Base-by-base conservation (phyloP, 2,888 invertebrate genomes). In the Tenthredo livida region DNA sequence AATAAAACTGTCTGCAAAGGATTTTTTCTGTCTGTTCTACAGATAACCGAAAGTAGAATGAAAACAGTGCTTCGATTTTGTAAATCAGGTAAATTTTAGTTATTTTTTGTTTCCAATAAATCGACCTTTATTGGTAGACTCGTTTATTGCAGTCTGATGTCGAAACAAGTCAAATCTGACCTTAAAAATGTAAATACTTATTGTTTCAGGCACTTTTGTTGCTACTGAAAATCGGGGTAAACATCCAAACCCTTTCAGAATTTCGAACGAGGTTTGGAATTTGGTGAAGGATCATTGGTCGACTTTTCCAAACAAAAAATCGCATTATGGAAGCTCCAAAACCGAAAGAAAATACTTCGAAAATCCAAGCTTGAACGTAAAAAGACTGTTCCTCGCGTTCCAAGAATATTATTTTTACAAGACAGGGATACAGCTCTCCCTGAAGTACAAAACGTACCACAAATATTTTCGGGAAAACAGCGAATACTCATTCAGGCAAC, bases 401-500 rank as follows among this genome's bases (percentile, higher is more conserved):
- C 33, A 72, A n/a, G 50, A 86, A 54, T 86, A 84, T 75, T 86
- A 82, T 43, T 1, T 72, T 9, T 29, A 86, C 72, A 70, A 72
- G 15, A 85, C 82, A 2, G 73, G 84, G 21, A 37, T 84, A 58
- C 17, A 33, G 17, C 29, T 33, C 15, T 17, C 58, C 1, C 70
- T 86, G 65, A 33, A 43, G 17, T 87, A 86, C 82, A 84, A 84
- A 75, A 87, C 86, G 40, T 87, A 86, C 75, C 85, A 87, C 47
- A 85, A 85, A 65, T 87, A 86, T 82, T 87, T 84, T 58, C 75
- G 86, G 47, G 33, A 87, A 67, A 86, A 43, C 25, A 33, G 77
- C 21, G 72, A 86, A 33, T 86, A 84, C 82, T 77, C 78, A 10
- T 73, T 86, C 58, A 84, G 70, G 50, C 82, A 54, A 65, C 86